Percentiles rank a stretch among this genome's conserved stretches.
Conservation (phyloP, 1,140 invertebrate species). For the Augochlora pura region DNA sequence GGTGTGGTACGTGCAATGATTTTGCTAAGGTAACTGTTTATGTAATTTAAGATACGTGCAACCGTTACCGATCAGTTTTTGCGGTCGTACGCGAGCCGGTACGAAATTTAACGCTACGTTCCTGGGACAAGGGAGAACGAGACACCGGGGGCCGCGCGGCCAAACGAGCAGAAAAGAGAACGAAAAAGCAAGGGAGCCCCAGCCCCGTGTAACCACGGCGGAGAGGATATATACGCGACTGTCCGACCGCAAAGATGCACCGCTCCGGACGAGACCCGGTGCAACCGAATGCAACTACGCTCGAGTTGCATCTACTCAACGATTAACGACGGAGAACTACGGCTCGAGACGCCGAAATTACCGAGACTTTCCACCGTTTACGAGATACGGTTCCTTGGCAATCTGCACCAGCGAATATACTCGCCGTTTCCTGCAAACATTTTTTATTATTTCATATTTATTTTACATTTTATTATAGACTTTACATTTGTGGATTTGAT, state of each 20-base stretch:
- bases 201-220: neutral
- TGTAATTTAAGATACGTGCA: constrained; percentile 42
- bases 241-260: constrained; percentile 68
- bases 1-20: constrained; percentile 15
- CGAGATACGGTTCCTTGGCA: no score
- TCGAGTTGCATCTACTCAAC: constrained; percentile 25
- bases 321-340: neutral
- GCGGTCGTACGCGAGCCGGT: constrained; percentile 11
- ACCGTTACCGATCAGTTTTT: constrained; percentile 39
- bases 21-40: constrained; percentile 31
- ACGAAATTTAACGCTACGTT: constrained; percentile 45
- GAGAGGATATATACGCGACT: constrained; percentile 64
- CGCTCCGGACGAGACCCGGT: constrained; percentile 66
- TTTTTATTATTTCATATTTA: no score
- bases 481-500: no score
- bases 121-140: constrained; percentile 4
- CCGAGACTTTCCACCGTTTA: no score
- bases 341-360: no score
- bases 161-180: no score
- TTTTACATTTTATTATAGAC: no score
- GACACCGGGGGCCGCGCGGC: no score
- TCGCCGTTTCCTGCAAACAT: no score
- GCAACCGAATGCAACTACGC: constrained; percentile 28
- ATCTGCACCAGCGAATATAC: no score
- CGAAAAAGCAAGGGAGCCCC: constrained; percentile 6